Percentiles rank a stretch among this genome's conserved stretches.
These are phyloP conservation scores for Protonibea diacanthus DNA, from an alignment of 2,797 vertebrate species.

Conservation along the genomic window DNA sequence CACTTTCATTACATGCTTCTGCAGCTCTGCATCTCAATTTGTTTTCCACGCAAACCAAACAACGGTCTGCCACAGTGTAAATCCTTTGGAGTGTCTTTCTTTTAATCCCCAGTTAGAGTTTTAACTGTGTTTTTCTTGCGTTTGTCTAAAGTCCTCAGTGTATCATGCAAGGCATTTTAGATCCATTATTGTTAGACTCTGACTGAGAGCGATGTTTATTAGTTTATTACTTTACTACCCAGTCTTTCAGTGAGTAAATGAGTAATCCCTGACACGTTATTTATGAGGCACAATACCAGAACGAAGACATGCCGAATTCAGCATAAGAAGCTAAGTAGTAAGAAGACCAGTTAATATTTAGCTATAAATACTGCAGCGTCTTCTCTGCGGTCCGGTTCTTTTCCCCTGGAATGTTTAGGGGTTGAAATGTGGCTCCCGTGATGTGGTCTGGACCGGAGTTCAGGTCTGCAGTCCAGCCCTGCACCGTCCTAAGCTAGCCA, in stretches of 20 bases:
- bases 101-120: not conserved
- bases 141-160: not conserved
- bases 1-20: constrained; percentile 6
- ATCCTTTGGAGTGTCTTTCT: too few species aligned
- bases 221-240: not conserved
- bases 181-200: not conserved
- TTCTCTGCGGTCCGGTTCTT: not conserved
- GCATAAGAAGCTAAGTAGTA: not conserved
- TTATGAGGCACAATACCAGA: not conserved
- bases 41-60: not conserved
- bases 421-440: not conserved
- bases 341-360: not conserved
- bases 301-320: not conserved
- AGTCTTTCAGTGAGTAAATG: not conserved
- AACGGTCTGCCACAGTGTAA: not conserved
- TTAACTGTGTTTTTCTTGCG: not conserved
- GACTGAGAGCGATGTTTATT: too few species aligned
- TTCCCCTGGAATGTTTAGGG: not conserved
- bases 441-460: not conserved
- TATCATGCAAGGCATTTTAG: not conserved
- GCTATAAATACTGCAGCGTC: not conserved
- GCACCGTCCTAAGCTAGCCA: constrained; percentile 19
- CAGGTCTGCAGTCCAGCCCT: constrained; percentile 13
- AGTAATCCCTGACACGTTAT: not conserved
- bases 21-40: not conserved